Evolutionary conservation across 2,797 vertebrate species (phyloP).

Genomic region (Delichon dasypus): DNA sequence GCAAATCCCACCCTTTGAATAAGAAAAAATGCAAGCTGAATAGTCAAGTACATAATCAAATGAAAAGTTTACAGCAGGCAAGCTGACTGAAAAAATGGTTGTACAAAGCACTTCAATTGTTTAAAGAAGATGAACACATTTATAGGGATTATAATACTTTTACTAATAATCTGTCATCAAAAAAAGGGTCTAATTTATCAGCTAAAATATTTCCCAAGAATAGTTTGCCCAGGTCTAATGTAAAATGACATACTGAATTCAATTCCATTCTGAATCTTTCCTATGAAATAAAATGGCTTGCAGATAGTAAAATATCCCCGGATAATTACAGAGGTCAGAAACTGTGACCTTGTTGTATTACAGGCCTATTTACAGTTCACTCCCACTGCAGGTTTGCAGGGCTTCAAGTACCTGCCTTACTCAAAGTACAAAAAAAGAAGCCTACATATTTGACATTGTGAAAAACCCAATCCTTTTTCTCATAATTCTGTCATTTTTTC

Average conservation of each 20-base stretch:
- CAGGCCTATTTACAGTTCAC: slow-evolving; percentile 8
- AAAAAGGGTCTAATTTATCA: background rate
- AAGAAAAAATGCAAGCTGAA: background rate
- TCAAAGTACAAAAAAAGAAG: background rate
- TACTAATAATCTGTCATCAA: background rate
- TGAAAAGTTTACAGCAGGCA: background rate
- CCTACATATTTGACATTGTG: slow-evolving; percentile 3
- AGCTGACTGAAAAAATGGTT: background rate
- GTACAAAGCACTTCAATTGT: background rate
- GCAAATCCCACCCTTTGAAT: background rate
- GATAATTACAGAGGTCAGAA: slow-evolving; percentile 44
- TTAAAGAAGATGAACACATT: background rate
- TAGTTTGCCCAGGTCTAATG: background rate
- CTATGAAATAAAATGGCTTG: slow-evolving; percentile 13
- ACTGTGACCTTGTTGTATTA: slow-evolving; percentile 8
- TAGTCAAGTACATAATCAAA: background rate
- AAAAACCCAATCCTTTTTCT: background rate
- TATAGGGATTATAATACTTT: background rate
- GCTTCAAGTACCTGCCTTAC: slow-evolving; percentile 12
- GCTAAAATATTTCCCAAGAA: slow-evolving; percentile 1
- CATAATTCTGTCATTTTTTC: background rate
- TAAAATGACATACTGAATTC: slow-evolving; percentile 33
- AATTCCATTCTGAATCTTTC: slow-evolving; percentile 5
- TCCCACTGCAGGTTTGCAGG: slow-evolving; percentile 6
- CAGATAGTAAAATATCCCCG: slow-evolving; percentile 1